A percentile compares a stretch with the other conserved stretches of the same genome.
These are phyloP conservation scores for Porites cylindrica DNA, from an alignment of 92 coral and sea anemone species.

Conservation along the genomic window DNA sequence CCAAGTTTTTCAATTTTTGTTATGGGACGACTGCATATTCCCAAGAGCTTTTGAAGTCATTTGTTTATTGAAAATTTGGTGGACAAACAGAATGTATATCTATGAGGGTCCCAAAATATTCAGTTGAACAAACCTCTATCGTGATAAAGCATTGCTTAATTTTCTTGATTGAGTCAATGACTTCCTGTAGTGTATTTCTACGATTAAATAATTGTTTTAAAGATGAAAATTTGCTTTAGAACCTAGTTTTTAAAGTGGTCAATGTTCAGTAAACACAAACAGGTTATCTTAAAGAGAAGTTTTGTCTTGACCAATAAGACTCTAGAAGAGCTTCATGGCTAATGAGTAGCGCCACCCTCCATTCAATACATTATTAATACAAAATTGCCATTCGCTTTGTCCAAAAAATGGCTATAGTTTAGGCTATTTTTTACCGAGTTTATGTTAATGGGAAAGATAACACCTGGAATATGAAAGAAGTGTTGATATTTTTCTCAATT, in stretches of 20 bases:
- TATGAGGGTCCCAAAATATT: no score
- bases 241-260: no score
- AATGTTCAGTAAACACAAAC: neutral
- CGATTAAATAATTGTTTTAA: no score
- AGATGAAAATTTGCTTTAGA: neutral
- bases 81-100: no score
- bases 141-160: no score
- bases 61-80: no score
- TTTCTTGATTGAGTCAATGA: no score
- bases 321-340: neutral
- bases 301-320: conserved; percentile 27
- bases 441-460: conserved; percentile 20
- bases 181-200: no score
- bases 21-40: no score
- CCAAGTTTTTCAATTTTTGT: no score
- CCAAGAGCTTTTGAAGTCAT: no score
- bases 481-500: conserved; percentile 10
- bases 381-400: conserved; percentile 20
- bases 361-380: conserved; percentile 37
- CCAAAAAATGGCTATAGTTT: conserved; percentile 40
- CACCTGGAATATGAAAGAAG: conserved; percentile 31
- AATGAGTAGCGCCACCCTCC: neutral
- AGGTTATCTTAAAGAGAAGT: conserved; percentile 26
- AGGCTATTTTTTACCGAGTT: conserved; percentile 27
- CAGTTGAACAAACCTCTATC: no score